Base-by-base conservation (phyloP, 2,797 vertebrate species). In the Ciconia nigra region DNA sequence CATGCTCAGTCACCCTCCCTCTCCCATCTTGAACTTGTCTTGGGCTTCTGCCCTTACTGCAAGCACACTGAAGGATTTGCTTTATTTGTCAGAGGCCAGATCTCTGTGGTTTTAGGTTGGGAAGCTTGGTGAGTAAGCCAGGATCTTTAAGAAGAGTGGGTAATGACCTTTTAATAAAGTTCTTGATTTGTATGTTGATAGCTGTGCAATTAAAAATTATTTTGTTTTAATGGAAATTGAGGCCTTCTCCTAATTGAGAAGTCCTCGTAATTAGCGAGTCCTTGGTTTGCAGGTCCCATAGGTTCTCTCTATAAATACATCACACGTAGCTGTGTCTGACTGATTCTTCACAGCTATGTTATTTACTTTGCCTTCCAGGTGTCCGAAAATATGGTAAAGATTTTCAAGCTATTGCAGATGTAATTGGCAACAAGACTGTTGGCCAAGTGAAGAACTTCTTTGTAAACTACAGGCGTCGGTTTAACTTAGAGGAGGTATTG, bases 371-470 rank as follows among this genome's bases (percentile, higher is more conserved):
- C 98, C 97, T 98, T 98, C 98, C 98, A 99, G 99, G 99, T 96
- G 99, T 99, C 97, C 98, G 99, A 96, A 99, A 99, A 97, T 99
- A 99, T 74, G 99, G 99, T 89, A 99, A 99, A 98, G 99, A 99
- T 99, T 99, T 99, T 98, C 99, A 99, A 98, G 99, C 99, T 98
- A 99, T 99, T 97, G 99, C 99, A 81, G 99, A 99, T 96, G 99
- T 99, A 97, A 99, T 99, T 96, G 99, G 99, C 73, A 99, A 99
- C 98, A 99, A 99, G 98, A 99, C 99, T 90, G 98, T 99, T 97
- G 99, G 99, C 84, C 99, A 99, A 98, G 99, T 99, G 97, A 99
- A 99, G 98, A 99, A 99, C 98, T 99, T 99, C 98, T 99, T 99
- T 96, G 99, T 99, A 97, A 99, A 99, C 98, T 99, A 99, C 98